phyloP scores from a whole-genome alignment of 2,888 invertebrate genomes.

The Scaptomyza cyrtandrae region DNA sequence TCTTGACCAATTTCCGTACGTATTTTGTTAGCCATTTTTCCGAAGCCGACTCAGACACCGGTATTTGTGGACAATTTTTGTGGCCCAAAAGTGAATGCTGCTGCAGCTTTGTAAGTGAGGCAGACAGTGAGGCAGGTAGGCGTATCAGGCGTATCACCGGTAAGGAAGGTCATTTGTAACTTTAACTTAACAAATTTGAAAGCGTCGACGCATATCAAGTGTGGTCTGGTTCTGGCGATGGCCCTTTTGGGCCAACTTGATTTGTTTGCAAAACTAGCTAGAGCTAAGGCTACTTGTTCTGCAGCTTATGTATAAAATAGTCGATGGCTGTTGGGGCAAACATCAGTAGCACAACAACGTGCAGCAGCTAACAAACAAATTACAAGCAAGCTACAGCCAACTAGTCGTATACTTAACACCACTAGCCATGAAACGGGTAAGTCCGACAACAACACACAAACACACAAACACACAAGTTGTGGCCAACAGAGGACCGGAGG shows the following conservation, averaged over 20 bases:
- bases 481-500: constrained; percentile 49
- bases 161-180: constrained; percentile 80
- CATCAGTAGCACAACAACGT: constrained; percentile 61
- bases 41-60: constrained; percentile 27
- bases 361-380: constrained; percentile 44
- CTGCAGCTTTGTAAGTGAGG: constrained; percentile 29
- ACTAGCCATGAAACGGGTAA: constrained; percentile 72
- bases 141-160: constrained; percentile 59
- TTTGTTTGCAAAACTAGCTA: not conserved
- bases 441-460: constrained; percentile 32
- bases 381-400: constrained; percentile 40
- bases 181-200: constrained; percentile 80
- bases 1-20: constrained; percentile 47
- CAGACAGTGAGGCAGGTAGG: constrained; percentile 19
- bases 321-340: constrained; percentile 23
- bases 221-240: constrained; percentile 63
- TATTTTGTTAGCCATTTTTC: constrained; percentile 49
- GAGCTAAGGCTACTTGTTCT: constrained; percentile 10
- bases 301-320: constrained; percentile 59
- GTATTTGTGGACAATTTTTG: constrained; percentile 38
- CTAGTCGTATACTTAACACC: constrained; percentile 65
- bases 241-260: constrained; percentile 31
- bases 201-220: constrained; percentile 71
- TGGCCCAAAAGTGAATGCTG: constrained; percentile 68
- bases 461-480: not conserved